phyloP scores from a whole-genome alignment of 2,113 vertebrate genomes.

The Madoqua kirkii region DNA sequence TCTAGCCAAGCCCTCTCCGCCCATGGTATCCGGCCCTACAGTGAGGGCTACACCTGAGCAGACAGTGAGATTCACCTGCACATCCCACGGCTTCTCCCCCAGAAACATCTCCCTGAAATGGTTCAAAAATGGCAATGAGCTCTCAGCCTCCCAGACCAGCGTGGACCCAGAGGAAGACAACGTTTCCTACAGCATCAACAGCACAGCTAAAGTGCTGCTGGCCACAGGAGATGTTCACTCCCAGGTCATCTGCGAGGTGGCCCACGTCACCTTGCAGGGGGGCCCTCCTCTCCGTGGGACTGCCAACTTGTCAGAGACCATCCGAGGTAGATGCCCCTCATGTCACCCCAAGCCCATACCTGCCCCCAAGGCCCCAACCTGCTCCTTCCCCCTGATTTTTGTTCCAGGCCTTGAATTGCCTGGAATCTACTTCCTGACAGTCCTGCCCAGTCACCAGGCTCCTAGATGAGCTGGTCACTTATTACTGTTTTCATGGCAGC shows the following conservation, averaged over 20 bases:
- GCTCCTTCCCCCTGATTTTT: background rate
- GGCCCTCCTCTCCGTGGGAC: conserved; percentile 26
- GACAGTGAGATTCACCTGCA: conserved; percentile 57
- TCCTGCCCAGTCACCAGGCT: no score
- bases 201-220: background rate
- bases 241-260: conserved; percentile 56
- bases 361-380: background rate
- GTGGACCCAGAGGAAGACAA: rapidly evolving
- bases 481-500: background rate
- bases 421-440: background rate
- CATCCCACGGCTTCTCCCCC: conserved; percentile 54
- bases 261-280: rapidly evolving
- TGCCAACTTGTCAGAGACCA: conserved; percentile 33
- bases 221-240: rapidly evolving
- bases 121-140: background rate
- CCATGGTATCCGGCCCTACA: rapidly evolving
- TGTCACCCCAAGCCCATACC: rapidly evolving
- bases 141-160: rapidly evolving
- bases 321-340: conserved; percentile 42
- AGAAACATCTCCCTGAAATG: conserved; percentile 6
- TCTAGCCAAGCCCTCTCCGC: conserved; percentile 47
- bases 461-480: background rate
- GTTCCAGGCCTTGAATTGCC: rapidly evolving
- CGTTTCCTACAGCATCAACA: background rate
- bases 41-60: rapidly evolving